Conservation (phyloP, 2,797 vertebrate genomes). For the Myotis pilosus region DNA sequence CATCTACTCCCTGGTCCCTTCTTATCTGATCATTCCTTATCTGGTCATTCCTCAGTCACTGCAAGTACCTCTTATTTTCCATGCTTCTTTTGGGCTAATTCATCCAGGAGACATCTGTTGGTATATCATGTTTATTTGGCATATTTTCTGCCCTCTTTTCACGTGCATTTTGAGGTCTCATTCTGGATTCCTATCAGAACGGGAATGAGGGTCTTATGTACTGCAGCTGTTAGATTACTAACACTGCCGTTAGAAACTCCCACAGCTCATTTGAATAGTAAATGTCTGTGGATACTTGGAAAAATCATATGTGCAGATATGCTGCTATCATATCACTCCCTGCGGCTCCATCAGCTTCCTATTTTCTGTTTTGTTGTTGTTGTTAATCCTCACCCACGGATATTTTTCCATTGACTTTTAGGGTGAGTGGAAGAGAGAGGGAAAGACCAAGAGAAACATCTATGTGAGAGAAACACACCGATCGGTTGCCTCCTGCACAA, state of each 20-base stretch:
- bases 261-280: neutral
- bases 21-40: neutral
- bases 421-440: too few species aligned
- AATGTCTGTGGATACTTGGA: conserved; percentile 1
- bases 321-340: neutral
- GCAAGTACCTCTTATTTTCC: neutral
- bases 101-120: neutral
- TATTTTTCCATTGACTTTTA: too few species aligned
- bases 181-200: conserved; percentile 4
- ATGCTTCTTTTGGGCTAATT: neutral
- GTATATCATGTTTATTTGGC: neutral
- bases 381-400: too few species aligned
- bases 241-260: neutral
- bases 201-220: neutral
- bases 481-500: too few species aligned
- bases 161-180: neutral
- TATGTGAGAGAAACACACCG: too few species aligned
- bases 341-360: neutral
- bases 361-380: neutral
- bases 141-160: neutral
- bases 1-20: neutral
- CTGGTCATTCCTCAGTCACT: neutral
- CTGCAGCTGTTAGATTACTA: neutral
- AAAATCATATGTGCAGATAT: conserved; percentile 10
- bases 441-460: too few species aligned